phyloP scores from a whole-genome alignment of 2,888 invertebrate species.

The Nebria brevicollis region DNA sequence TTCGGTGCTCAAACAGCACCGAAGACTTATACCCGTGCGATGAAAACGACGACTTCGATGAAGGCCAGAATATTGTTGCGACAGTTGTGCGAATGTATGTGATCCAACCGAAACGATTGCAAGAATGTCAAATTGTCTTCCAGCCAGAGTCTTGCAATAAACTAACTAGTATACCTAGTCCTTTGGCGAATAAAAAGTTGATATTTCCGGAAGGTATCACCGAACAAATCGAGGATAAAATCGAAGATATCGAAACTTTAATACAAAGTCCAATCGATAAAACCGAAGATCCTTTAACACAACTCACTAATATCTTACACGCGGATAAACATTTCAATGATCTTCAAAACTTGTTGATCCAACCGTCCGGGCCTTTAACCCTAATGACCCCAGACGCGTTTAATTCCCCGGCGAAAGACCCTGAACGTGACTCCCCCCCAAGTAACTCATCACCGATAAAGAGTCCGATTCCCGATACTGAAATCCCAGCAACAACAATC shows the following conservation, averaged over 20 bases:
- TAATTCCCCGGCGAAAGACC: conserved; percentile 67
- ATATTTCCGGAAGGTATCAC: conserved; percentile 29
- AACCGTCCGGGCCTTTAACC: conserved; percentile 66
- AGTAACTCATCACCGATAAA: conserved; percentile 49
- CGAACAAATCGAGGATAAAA: background rate
- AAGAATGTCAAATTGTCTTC: conserved; percentile 82
- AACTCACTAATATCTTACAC: conserved; percentile 30
- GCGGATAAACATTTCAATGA: conserved; percentile 39
- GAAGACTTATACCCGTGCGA: conserved; percentile 69
- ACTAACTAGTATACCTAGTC: conserved; percentile 19
- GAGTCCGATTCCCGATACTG: conserved; percentile 53
- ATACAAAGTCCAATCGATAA: conserved; percentile 16
- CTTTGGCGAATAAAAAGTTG: conserved; percentile 31
- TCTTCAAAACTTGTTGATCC: conserved; percentile 41
- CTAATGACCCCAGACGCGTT: conserved; percentile 92
- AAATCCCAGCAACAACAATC: conserved; percentile 52
- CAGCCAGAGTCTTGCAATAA: conserved; percentile 59
- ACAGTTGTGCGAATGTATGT: conserved; percentile 74
- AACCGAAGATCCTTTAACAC: conserved; percentile 29
- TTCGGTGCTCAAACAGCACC: conserved; percentile 63
- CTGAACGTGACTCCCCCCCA: conserved; percentile 54
- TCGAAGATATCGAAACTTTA: conserved; percentile 18
- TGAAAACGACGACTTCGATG: conserved; percentile 67
- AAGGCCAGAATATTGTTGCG: conserved; percentile 64
- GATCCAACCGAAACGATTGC: conserved; percentile 89